Evolutionary conservation across 1,140 invertebrate genomes (phyloP).

Genomic region (Diachasma alloeum): DNA sequence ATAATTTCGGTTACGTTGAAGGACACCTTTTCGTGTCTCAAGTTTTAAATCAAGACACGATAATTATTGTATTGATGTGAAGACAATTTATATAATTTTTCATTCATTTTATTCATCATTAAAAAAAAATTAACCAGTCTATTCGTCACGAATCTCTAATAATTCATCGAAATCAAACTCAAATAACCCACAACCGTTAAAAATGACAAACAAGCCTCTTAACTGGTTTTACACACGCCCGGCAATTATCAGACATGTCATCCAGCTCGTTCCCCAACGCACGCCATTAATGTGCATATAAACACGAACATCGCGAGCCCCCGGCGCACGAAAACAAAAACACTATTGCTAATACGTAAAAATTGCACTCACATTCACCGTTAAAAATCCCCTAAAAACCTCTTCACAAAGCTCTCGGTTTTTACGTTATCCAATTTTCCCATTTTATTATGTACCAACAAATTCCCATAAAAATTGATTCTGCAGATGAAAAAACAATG

Average conservation of each 20-base stretch:
- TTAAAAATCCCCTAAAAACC: neutral
- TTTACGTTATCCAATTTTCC: slow-evolving; percentile 17
- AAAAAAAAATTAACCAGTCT: no score
- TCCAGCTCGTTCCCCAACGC: slow-evolving; percentile 55
- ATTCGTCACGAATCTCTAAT: neutral
- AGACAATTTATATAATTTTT: no score
- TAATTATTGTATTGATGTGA: no score
- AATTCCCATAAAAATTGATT: slow-evolving; percentile 5
- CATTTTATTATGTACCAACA: neutral
- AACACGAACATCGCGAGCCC: slow-evolving; percentile 40
- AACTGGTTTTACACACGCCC: slow-evolving; percentile 56
- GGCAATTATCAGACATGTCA: slow-evolving; percentile 64
- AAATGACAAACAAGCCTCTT: slow-evolving; percentile 51
- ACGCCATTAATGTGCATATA: slow-evolving; percentile 56
- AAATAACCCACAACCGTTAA: slow-evolving; percentile 36
- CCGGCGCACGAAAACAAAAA: neutral
- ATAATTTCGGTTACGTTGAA: no score
- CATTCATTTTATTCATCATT: no score
- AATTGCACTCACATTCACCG: slow-evolving; percentile 1
- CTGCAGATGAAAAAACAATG: neutral
- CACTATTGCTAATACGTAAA: neutral
- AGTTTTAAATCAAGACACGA: no score
- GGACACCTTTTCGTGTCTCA: no score
- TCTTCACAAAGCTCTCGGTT: neutral
- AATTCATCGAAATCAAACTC: neutral